Evolutionary conservation across 2,113 vertebrate species (phyloP).

Genomic region (Vombatus ursinus): DNA sequence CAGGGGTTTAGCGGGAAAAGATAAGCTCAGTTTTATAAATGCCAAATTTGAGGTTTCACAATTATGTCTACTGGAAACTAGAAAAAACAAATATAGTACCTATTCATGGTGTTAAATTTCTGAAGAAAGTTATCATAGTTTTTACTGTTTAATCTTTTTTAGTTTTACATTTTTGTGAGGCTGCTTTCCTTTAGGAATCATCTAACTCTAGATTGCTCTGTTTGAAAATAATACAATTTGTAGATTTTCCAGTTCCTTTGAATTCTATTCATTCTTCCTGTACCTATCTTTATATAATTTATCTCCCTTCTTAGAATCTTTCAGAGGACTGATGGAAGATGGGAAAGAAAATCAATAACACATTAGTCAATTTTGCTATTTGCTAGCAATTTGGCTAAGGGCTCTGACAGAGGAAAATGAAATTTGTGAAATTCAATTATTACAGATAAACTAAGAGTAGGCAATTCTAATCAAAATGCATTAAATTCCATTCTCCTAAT

Average conservation of each 20-base stretch:
- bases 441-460: too few species aligned
- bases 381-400: too few species aligned
- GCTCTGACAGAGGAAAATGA: too few species aligned
- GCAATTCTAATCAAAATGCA: not conserved
- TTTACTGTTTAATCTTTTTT: slow-evolving; percentile 1
- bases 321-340: too few species aligned
- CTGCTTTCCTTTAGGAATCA: not conserved
- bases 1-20: not conserved
- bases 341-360: too few species aligned
- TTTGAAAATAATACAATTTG: not conserved
- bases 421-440: too few species aligned
- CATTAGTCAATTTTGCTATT: too few species aligned
- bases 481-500: not conserved
- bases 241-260: not conserved
- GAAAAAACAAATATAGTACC: slow-evolving; percentile 16
- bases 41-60: not conserved
- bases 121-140: slow-evolving; percentile 13
- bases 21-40: not conserved
- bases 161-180: not conserved
- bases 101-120: slow-evolving; percentile 8
- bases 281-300: too few species aligned
- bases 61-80: slow-evolving; percentile 9
- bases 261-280: too few species aligned
- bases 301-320: too few species aligned
- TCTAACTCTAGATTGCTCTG: not conserved